A percentile compares a stretch with the other conserved stretches of the same genome.
Evolutionary conservation across 1,140 invertebrate species (phyloP).

Genomic region (Battus philenor): DNA sequence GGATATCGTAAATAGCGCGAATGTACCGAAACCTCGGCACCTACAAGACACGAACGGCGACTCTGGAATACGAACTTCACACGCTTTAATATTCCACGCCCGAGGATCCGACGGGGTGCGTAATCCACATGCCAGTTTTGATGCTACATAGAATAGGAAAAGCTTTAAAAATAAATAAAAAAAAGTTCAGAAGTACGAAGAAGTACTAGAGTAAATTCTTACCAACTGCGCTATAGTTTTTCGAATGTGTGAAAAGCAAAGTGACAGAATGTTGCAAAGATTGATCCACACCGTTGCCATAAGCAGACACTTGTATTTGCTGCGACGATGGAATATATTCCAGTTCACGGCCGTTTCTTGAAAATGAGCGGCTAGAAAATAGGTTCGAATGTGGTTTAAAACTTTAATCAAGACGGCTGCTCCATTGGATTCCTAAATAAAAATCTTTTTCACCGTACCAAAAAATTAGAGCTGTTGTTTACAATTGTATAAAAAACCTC

Average conservation of each 20-base stretch:
- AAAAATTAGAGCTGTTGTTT: too few species aligned
- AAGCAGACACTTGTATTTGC: slow-evolving; percentile 46
- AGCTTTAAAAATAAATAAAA: too few species aligned
- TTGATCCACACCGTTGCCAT: slow-evolving; percentile 28
- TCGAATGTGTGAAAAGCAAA: slow-evolving; percentile 51
- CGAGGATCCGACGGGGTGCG: slow-evolving; percentile 39
- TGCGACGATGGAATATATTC: slow-evolving; percentile 51
- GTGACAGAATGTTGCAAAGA: slow-evolving; percentile 42
- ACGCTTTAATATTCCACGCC: slow-evolving; percentile 44
- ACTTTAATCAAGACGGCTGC: neutral
- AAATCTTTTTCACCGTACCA: too few species aligned
- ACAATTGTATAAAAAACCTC: neutral
- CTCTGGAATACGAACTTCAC: slow-evolving; percentile 53
- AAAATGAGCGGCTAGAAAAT: slow-evolving; percentile 35
- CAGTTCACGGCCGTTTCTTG: slow-evolving; percentile 50
- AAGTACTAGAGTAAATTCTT: slow-evolving; percentile 17
- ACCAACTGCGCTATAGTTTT: slow-evolving; percentile 61
- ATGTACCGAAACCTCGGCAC: slow-evolving; percentile 50
- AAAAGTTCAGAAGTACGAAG: neutral
- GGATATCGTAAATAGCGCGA: slow-evolving; percentile 51
- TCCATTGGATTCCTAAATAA: neutral
- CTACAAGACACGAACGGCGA: slow-evolving; percentile 44
- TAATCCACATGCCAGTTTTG: slow-evolving; percentile 50
- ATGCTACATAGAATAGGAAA: slow-evolving; percentile 28
- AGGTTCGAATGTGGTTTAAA: slow-evolving; percentile 18